Conservation (phyloP, 2,888 invertebrate species). For the Sarcophaga variegata region DNA sequence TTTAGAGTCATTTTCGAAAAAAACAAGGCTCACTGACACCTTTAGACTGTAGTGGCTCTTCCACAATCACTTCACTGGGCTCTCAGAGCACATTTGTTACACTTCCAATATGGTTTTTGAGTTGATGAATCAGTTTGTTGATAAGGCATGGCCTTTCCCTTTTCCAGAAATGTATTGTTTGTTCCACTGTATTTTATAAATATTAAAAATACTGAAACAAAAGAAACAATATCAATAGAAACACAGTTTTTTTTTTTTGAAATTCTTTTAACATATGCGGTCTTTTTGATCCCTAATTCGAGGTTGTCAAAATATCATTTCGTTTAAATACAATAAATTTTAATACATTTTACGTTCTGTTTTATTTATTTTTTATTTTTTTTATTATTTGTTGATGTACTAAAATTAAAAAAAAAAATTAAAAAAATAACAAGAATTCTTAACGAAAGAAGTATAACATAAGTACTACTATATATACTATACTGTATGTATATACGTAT, state of each 20-base stretch:
- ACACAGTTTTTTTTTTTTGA: neutral
- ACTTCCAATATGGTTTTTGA: no score
- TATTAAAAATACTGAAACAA: neutral
- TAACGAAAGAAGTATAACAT: neutral
- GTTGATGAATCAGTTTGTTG: no score
- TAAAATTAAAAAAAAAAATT: conserved; percentile 1
- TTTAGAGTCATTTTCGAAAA: no score
- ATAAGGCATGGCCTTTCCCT: no score
- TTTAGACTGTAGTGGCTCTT: no score
- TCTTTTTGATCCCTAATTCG: conserved; percentile 56
- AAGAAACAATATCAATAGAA: neutral
- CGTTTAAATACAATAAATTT: conserved; percentile 56
- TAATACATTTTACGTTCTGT: conserved; percentile 34
- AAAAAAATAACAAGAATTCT: conserved; percentile 19
- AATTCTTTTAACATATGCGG: conserved; percentile 35
- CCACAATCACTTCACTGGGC: no score
- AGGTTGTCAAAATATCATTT: conserved; percentile 57
- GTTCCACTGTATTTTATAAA: neutral
- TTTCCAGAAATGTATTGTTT: neutral
- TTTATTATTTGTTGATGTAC: conserved; percentile 20
- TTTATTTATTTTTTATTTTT: neutral
- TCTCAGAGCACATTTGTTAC: no score
- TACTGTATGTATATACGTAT: neutral
- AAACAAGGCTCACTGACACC: no score
- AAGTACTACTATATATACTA: neutral